Base-by-base conservation (phyloP, 2,113 vertebrate genomes). In the Hemiprocne comata region DNA sequence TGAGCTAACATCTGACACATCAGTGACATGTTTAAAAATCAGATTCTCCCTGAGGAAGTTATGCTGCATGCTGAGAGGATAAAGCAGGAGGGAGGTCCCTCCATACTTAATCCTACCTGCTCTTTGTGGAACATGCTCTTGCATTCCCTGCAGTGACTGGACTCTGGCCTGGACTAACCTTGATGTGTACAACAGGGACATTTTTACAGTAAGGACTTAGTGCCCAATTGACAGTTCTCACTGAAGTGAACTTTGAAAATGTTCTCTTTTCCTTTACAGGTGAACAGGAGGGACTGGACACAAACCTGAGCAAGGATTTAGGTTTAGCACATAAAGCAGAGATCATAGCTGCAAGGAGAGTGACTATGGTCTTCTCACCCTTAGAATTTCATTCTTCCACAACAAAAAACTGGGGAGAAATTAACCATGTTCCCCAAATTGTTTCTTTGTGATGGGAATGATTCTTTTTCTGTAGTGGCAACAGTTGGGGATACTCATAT, bases 211-310 rank as follows among this genome's bases (percentile, higher is more conserved):
- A 65, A 76, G 53, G 50, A 60, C 11, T 60, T 36, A n/a, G 57
- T 61, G 34, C 38, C 17, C 12, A 71, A 5, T 13, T 0, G 2
- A 50, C 46, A 38, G 24, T 11, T 60, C 17, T 60, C 64, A 50
- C 20, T 61, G 75, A 65, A 81, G 40, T 61, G 3, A n/a, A 23
- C 57, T 36, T 84, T 84, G 42, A 62, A 84, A 65, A 36, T 2
- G 5, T 70, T 75, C 31, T n/a, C 1, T 0, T 79, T 74, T 46
- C 29, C n/a, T 69, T 64, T 75, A 17, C 1, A 0, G 36, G 21
- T 78, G n/a, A 79, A 74, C 29, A 69, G 36, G 4, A 78, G 61
- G 28, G 11, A 53, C 18, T 38, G n/a, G 64, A 75, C 25, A n/a
- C 11, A n/a, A 91, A 60, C 14, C 19, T 26, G 11, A 91, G 7